These are phyloP conservation scores for Melanotaenia pygmaea DNA, from an alignment of 2,797 vertebrate genomes.

Conservation along the genomic window DNA sequence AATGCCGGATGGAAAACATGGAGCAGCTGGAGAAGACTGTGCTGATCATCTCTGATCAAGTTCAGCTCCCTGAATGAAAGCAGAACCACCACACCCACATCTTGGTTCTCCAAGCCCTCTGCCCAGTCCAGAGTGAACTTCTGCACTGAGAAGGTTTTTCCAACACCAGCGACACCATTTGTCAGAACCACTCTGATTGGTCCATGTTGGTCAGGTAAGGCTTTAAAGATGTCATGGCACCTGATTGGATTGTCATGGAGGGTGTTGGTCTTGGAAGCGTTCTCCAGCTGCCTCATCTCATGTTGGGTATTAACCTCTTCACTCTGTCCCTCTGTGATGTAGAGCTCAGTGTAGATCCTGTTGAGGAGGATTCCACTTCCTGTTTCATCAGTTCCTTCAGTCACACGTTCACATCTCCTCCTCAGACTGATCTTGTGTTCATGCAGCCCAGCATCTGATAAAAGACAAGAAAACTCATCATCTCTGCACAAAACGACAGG, in stretches of 20 bases:
- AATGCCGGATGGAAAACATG: conserved; percentile 6
- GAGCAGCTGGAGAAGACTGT: conserved; percentile 7
- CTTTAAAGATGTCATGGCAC: conserved; percentile 11
- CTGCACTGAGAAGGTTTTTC: conserved; percentile 15
- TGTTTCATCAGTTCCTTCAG: no score
- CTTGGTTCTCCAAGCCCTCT: conserved; percentile 21
- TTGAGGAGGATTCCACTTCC: no score
- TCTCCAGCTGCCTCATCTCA: no score
- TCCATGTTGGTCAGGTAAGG: not conserved
- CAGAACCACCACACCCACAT: conserved; percentile 17
- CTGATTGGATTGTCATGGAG: not conserved
- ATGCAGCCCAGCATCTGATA: not conserved
- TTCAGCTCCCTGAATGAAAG: conserved; percentile 36
- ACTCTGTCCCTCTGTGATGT: no score
- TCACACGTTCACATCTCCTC: no score
- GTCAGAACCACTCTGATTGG: conserved; percentile 13
- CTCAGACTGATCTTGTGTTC: no score
- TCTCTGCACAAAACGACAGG: no score
- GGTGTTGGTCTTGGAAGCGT: not conserved
- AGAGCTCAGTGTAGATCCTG: no score
- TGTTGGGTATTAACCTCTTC: no score
- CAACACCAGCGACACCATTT: conserved; percentile 9
- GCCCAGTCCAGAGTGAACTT: conserved; percentile 35
- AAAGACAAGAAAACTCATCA: no score
- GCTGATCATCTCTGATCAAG: conserved; percentile 7